phyloP scores from a whole-genome alignment of 1,140 invertebrate species.

The Drosophila mayri region DNA sequence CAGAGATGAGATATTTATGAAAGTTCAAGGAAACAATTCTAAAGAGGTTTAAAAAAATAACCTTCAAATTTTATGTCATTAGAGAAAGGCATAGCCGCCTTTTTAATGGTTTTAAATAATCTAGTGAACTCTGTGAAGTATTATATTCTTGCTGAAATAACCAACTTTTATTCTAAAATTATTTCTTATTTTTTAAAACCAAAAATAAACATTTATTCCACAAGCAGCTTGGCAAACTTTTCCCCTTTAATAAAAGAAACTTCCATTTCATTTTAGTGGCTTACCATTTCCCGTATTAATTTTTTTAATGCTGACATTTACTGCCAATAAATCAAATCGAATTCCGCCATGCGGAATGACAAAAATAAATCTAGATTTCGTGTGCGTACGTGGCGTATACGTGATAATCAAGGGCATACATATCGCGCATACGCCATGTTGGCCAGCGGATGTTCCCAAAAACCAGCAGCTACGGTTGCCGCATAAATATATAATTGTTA shows the following conservation, averaged over 20 bases:
- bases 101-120: background rate
- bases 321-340: slow-evolving; percentile 11
- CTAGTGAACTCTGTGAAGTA: too few species aligned
- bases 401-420: slow-evolving; percentile 40
- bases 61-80: too few species aligned
- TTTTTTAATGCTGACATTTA: slow-evolving; percentile 6
- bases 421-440: slow-evolving; percentile 31
- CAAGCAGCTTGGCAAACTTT: background rate
- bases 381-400: slow-evolving; percentile 32
- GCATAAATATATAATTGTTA: slow-evolving; percentile 52
- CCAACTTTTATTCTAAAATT: background rate
- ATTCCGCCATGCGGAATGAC: background rate
- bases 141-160: background rate
- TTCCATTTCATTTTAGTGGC: background rate
- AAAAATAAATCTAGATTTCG: slow-evolving; percentile 27
- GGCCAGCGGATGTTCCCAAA: slow-evolving; percentile 20
- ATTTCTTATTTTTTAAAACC: background rate
- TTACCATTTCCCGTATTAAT: background rate
- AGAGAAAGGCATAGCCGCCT: too few species aligned
- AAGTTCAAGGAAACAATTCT: background rate
- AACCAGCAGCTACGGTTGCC: background rate
- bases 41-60: background rate
- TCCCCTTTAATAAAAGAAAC: background rate
- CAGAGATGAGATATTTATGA: background rate
- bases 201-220: background rate